These are phyloP conservation scores for Hycleus cichorii DNA, from an alignment of 1,140 invertebrate species.

Conservation along the genomic window DNA sequence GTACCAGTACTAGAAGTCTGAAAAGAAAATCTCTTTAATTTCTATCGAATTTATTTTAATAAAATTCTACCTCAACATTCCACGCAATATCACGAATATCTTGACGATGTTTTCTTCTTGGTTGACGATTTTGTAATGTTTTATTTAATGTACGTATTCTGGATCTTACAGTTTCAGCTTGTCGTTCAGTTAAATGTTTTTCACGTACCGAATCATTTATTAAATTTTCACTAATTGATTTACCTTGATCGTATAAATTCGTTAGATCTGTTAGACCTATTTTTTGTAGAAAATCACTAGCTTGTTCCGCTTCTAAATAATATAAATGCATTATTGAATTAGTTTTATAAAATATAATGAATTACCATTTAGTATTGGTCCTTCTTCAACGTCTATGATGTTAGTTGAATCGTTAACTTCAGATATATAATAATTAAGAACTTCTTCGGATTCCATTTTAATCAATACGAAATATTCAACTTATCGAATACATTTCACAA, in stretches of 20 bases:
- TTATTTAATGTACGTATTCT: slow-evolving; percentile 71
- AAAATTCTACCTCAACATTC: slow-evolving; percentile 58
- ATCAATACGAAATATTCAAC: no score
- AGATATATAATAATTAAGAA: slow-evolving; percentile 30
- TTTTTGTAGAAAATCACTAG: slow-evolving; percentile 37
- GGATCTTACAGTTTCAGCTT: slow-evolving; percentile 69
- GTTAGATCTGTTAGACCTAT: slow-evolving; percentile 53
- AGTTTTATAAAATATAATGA: not conserved
- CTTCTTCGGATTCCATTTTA: slow-evolving; percentile 31
- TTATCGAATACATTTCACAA: no score
- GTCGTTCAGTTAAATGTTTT: slow-evolving; percentile 49
- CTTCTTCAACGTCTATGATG: slow-evolving; percentile 31
- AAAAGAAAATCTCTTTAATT: slow-evolving; percentile 9
- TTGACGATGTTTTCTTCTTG: slow-evolving; percentile 52
- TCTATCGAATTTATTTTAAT: slow-evolving; percentile 5
- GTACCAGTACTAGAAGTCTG: slow-evolving; percentile 60
- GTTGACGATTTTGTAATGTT: slow-evolving; percentile 61
- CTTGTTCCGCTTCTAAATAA: slow-evolving; percentile 35
- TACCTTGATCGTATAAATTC: slow-evolving; percentile 51
- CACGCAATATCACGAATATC: slow-evolving; percentile 73
- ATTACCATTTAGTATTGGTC: slow-evolving; percentile 30
- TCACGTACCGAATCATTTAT: slow-evolving; percentile 48
- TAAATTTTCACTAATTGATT: slow-evolving; percentile 52
- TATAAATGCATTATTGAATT: not conserved
- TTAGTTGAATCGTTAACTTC: slow-evolving; percentile 36